phyloP scores from a whole-genome alignment of 2,113 vertebrate genomes.

The Shinisaurus crocodilurus region DNA sequence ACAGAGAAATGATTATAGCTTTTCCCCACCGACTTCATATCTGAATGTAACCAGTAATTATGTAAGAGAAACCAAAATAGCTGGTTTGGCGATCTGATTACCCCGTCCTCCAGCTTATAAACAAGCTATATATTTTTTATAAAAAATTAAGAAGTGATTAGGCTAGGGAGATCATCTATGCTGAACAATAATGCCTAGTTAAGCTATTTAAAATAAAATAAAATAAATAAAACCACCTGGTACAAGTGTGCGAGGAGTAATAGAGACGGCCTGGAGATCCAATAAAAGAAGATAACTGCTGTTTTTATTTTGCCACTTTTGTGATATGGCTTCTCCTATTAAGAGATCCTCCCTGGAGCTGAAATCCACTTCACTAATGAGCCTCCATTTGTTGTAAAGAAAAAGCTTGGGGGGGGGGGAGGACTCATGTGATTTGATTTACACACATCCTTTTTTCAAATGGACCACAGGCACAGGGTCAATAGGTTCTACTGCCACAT shows the following conservation, averaged over 20 bases:
- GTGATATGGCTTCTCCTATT: conserved; percentile 65
- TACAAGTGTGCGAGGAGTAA: conserved; percentile 62
- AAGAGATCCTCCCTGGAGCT: conserved; percentile 56
- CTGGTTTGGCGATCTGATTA: conserved; percentile 41
- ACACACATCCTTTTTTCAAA: background rate
- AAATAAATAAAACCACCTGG: conserved; percentile 45
- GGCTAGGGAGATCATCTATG: conserved; percentile 68
- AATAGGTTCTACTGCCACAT: too few relatives aligned
- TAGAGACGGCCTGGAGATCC: conserved; percentile 65
- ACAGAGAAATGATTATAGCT: background rate
- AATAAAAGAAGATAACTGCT: conserved; percentile 69
- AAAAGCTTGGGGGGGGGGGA: background rate
- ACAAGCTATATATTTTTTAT: conserved; percentile 51
- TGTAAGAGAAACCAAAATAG: conserved; percentile 29
- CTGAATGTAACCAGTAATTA: conserved; percentile 41
- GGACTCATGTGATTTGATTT: too few relatives aligned
- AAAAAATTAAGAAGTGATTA: conserved; percentile 76
- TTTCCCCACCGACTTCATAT: background rate
- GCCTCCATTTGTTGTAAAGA: background rate
- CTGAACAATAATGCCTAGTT: conserved; percentile 63
- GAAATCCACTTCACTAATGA: conserved; percentile 68
- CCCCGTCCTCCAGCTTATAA: conserved; percentile 58
- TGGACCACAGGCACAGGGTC: background rate
- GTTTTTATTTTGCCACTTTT: conserved; percentile 1
- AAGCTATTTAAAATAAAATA: conserved; percentile 54